These are phyloP conservation scores for Xiphorhynchus elegans DNA, from an alignment of 2,113 vertebrate species.

Conservation along the genomic window DNA sequence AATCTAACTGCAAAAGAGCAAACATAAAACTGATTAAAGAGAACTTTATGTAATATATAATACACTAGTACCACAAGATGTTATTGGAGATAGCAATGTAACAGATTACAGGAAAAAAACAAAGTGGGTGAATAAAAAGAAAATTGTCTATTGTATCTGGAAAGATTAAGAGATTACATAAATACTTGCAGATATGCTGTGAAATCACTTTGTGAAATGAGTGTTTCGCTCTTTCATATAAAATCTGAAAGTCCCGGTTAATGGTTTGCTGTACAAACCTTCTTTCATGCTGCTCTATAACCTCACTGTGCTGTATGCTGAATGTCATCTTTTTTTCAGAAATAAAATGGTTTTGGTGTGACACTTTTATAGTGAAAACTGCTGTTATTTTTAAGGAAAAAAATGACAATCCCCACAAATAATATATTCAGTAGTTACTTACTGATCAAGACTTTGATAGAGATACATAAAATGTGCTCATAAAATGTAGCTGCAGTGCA, in stretches of 20 bases:
- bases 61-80: neutral
- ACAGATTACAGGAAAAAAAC: neutral
- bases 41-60: neutral
- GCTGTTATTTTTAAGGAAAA: neutral
- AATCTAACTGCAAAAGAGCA: neutral
- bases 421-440: neutral
- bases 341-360: neutral
- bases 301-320: neutral
- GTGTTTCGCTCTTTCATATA: neutral
- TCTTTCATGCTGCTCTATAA: accelerated
- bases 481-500: neutral
- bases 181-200: neutral
- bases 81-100: neutral
- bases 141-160: neutral
- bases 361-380: neutral
- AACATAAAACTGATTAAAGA: neutral
- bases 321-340: neutral
- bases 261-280: neutral
- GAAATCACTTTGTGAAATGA: neutral
- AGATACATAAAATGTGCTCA: neutral
- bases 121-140: neutral
- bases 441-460: neutral
- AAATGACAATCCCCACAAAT: neutral
- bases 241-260: neutral
- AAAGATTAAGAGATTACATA: neutral